Evolutionary conservation across 2,888 invertebrate species (phyloP).

Genomic region (Pegoplata infirma): DNA sequence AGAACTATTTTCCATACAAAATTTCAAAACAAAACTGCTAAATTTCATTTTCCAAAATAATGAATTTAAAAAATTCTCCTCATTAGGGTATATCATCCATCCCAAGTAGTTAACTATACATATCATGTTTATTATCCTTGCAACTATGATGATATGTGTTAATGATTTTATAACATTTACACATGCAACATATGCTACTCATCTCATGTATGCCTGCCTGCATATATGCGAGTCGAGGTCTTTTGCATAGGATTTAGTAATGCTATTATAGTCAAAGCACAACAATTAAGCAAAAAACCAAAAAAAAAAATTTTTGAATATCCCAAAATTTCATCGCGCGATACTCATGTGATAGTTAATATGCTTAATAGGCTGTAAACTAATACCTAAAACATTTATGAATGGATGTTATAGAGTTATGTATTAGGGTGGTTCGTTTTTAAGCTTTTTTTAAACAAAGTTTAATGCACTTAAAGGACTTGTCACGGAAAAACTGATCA

Average conservation of each 20-base stretch:
- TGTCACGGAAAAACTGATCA: too few species aligned
- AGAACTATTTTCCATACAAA: too few species aligned
- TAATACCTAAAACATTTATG: conserved; percentile 10
- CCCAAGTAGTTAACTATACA: too few species aligned
- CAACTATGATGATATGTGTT: conserved; percentile 8
- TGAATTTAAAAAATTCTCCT: too few species aligned
- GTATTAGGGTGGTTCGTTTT: too few species aligned
- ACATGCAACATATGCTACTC: neutral
- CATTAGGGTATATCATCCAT: too few species aligned
- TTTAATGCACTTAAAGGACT: too few species aligned
- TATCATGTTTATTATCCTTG: conserved; percentile 3
- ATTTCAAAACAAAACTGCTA: too few species aligned
- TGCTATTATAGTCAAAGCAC: neutral
- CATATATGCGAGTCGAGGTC: too few species aligned
- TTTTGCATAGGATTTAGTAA: conserved; percentile 1
- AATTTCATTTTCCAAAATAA: too few species aligned
- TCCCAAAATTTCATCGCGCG: neutral
- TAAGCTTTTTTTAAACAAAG: too few species aligned
- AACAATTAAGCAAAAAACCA: conserved; percentile 1
- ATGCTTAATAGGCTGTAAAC: conserved; percentile 21
- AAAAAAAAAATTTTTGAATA: conserved; percentile 1
- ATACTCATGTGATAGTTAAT: neutral
- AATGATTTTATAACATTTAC: conserved; percentile 14
- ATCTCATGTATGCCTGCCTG: neutral
- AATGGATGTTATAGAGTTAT: neutral